phyloP scores from a whole-genome alignment of 2,888 invertebrate species.

The Petrolisthes cinctipes region DNA sequence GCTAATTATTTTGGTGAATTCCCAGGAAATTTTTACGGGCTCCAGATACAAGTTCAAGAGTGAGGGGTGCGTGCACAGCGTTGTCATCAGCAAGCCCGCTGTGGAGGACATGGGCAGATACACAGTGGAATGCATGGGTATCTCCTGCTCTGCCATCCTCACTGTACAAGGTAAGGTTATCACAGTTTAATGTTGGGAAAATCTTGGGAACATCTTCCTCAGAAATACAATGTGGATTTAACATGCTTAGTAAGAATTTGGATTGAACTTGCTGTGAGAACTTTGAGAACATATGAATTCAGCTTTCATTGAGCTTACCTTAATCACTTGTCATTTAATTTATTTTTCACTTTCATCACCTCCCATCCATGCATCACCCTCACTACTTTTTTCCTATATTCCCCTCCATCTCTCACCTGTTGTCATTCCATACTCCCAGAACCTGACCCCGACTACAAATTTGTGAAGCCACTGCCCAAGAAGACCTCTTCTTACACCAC shows the following conservation, averaged over 20 bases:
- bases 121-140: conserved; percentile 92
- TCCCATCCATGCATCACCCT: neutral
- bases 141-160: conserved; percentile 88
- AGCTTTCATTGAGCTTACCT: neutral
- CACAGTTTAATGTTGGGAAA: too few relatives aligned
- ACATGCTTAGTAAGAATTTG: too few relatives aligned
- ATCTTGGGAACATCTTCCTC: too few relatives aligned
- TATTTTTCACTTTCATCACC: too few relatives aligned
- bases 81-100: conserved; percentile 90
- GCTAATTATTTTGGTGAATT: conserved; percentile 40
- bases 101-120: conserved; percentile 98
- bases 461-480: conserved; percentile 90
- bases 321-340: neutral
- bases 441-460: conserved; percentile 93
- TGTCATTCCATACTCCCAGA: conserved; percentile 73
- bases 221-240: too few relatives aligned
- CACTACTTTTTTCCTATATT: neutral
- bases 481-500: conserved; percentile 89
- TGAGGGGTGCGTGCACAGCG: conserved; percentile 90
- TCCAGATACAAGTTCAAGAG: conserved; percentile 96
- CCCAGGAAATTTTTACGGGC: conserved; percentile 92
- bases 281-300: neutral
- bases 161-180: conserved; percentile 83
- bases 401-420: neutral
- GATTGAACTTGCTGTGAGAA: too few relatives aligned